Evolutionary conservation across 2,113 vertebrate genomes (phyloP), one percentile per base, ranked within the genome.

Genomic region (Nematolebias whitei): DNA sequence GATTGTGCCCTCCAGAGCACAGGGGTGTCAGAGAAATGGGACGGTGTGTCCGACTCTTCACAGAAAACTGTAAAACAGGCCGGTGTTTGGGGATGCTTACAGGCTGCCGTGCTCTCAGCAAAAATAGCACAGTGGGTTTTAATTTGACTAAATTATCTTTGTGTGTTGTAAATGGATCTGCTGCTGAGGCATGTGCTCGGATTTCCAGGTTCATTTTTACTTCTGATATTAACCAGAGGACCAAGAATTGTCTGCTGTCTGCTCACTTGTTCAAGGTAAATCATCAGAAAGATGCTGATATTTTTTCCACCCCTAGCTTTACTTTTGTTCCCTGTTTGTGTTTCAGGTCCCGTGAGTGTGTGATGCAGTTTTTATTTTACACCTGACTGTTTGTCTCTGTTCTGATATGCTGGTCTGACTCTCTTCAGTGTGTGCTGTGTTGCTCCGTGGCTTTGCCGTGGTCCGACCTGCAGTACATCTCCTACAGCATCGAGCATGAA

Each of bases 111-210:
- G 50, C 88, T 98, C 78, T 86, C 94, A 16, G 95, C 96, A 54
- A 99, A 98, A 81, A 96, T 97, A 79, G 96, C 96, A 51, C 96
- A 95, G 98, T 99, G 88, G 87, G 96, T 96, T 26, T 4, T 70
- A 2, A 2, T 51, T 47, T 38, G 15, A 2, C 5, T 43, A 43
- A 8, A 8, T 4, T 35, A 8, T 52, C 12, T 20, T 1, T 53
- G 6, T 12, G 2, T 22, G 6, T 71, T 55, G 18, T 10, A 55
- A 67, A 40, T 11, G 16, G 0, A 8, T 11, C n/a, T 57, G 15
- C 13, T 55, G 2, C 29, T 72, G 13, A 35, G 35, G 14, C 5
- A 14, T 63, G 12, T 68, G n/a, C 78, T 78, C 74, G 71, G 56
- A 41, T 78, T 63, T 65, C 32, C 68, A 99, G 98, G 68, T 94